A percentile compares a stretch with the other conserved stretches of the same genome.
phyloP scores from a whole-genome alignment of 2,113 vertebrate genomes.

The Notarius quadriscutis region DNA sequence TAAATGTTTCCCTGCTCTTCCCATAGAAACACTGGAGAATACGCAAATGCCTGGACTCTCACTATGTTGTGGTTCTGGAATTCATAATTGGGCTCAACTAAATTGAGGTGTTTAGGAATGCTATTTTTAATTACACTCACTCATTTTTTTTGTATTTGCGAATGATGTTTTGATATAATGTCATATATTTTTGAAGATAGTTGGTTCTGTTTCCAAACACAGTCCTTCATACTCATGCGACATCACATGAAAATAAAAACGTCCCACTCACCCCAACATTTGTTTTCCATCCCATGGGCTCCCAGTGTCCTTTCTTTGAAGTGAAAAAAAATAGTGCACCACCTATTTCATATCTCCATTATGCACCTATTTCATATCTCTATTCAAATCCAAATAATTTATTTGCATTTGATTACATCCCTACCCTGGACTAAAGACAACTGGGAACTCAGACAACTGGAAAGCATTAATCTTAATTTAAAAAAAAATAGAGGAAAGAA shows the following conservation, averaged over 20 bases:
- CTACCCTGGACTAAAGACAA: neutral
- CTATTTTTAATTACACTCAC: neutral
- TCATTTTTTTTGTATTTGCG: neutral
- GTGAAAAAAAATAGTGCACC: neutral
- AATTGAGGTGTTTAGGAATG: neutral
- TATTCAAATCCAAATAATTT: neutral
- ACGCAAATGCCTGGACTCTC: neutral
- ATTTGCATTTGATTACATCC: neutral
- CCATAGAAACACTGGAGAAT: neutral
- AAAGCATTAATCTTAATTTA: neutral
- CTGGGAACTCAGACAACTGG: neutral
- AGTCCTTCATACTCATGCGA: neutral
- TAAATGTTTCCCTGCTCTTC: too few species aligned
- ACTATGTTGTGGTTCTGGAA: neutral
- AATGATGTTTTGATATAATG: neutral
- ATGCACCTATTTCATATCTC: neutral
- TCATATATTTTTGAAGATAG: neutral
- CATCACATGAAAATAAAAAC: neutral
- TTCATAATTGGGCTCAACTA: neutral
- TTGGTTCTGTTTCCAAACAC: neutral
- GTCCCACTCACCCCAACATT: neutral
- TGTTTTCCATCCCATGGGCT: neutral
- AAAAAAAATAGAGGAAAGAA: neutral
- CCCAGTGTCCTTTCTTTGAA: neutral
- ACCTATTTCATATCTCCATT: neutral